These are phyloP conservation scores for Ophthalmolycus amberensis DNA, from an alignment of 2,113 vertebrate species.

Conservation along the genomic window DNA sequence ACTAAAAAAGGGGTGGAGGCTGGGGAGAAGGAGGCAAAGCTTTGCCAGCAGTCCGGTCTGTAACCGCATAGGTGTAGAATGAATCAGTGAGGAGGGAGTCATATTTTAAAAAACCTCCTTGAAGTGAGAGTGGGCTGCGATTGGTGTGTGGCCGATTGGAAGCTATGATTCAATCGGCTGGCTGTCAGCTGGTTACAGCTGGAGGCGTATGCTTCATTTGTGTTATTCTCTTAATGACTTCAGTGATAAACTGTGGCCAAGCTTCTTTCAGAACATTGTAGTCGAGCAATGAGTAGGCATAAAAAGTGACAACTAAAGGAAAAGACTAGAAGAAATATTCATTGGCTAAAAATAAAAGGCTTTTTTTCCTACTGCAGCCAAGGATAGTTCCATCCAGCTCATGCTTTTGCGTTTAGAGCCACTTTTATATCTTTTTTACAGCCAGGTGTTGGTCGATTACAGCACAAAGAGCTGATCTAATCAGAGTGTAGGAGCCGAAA, in stretches of 20 bases:
- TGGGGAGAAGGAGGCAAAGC: no score
- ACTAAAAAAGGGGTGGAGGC: no score
- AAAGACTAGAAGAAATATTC: constrained; percentile 8
- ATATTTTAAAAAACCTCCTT: no score
- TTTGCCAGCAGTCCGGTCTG: no score
- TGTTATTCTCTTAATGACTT: constrained; percentile 32
- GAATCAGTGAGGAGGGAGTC: no score
- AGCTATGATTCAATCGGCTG: no score
- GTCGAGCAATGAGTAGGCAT: constrained; percentile 12
- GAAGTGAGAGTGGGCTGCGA: no score
- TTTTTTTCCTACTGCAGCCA: not conserved
- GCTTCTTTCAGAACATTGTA: not conserved
- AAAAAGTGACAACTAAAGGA: constrained; percentile 13
- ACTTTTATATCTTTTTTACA: not conserved
- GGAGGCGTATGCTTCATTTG: not conserved
- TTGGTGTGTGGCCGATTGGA: no score
- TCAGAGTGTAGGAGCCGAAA: not conserved
- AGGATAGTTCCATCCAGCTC: not conserved
- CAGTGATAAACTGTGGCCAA: not conserved
- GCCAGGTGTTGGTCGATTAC: constrained; percentile 24
- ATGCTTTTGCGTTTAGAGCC: not conserved
- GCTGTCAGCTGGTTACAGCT: no score
- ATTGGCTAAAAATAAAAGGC: constrained; percentile 11
- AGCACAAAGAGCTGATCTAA: constrained; percentile 29
- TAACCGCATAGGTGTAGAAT: no score